Base-by-base conservation (phyloP, 2,888 invertebrate genomes). In the Cynaeus angustus region DNA sequence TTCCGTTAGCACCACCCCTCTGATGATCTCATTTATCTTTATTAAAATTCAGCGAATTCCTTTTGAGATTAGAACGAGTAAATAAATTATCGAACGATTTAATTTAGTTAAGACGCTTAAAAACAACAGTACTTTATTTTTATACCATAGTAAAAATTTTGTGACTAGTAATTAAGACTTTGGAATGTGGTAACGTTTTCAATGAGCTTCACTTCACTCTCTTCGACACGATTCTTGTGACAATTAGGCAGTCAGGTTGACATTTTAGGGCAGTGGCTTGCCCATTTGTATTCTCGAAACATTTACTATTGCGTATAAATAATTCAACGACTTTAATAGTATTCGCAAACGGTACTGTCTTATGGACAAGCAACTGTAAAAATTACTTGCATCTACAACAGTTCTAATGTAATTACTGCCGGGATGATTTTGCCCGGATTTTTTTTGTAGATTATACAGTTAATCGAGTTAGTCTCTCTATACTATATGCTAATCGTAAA, bases 401-500 rank as follows among this genome's bases (percentile, higher is more conserved):
- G 38, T 59, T 59, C 13, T 9, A 9, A 26, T 46, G 13, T 41
- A 62, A 62, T 62, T 62, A 41, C 43, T 48, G 46, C 10, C 41
- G 52, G 62, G 41, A 50, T 62, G 50, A 41, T 50, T 62, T 41
- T 41, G 56, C 55, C 21, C 38, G 9, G 58, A 41, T 46, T 61
- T 65, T 65, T 65, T 65, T 53, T 30, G 28, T 28, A 6, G 4
- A 21, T n/a, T 33, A 13, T 53, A 66, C 66, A 56, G 66, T 66
- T 65, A 65, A 33, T 9, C 8, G 33, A 46, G 28, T 45, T 33
- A 46, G 7, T 26, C 45, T 28, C 38, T 43, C 43, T 10, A 33
- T 59, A 26, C 45, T 46, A 45, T 46, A 70, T 70, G 70, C 70
- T 53, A 70, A 70, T 65, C 28, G 56, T 66, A 55, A 68, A 62